Percentiles rank a stretch among this genome's conserved stretches.
These are phyloP conservation scores for Turritopsis rubra DNA, from an alignment of 30 jellyfish, hydroid and myxozoan species.

Conservation along the genomic window DNA sequence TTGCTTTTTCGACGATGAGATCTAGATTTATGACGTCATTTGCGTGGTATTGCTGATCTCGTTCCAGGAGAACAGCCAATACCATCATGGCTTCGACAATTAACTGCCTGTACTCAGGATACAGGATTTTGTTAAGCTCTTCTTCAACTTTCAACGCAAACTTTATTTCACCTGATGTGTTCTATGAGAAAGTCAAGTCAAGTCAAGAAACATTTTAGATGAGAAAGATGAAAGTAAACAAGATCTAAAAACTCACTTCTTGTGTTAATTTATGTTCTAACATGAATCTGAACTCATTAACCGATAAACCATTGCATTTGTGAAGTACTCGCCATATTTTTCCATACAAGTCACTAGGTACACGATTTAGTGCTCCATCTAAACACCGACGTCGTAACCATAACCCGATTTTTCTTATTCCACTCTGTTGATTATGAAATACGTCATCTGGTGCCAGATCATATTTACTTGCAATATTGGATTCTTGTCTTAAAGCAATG, in stretches of 20 bases:
- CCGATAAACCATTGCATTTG: conserved; percentile 33
- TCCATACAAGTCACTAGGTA: conserved; percentile 72
- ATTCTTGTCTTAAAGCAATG: not conserved
- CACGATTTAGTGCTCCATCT: conserved; percentile 97
- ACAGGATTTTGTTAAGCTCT: conserved; percentile 73
- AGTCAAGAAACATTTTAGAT: not conserved
- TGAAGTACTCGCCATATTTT: conserved; percentile 81
- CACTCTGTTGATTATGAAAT: not conserved
- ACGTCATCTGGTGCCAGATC: not conserved
- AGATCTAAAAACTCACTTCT: conserved; percentile 5
- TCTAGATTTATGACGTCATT: conserved; percentile 55
- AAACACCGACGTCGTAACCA: conserved; percentile 98
- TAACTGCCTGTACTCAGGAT: conserved; percentile 95
- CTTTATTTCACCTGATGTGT: conserved; percentile 95
- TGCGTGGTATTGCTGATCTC: conserved; percentile 32
- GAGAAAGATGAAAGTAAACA: not conserved
- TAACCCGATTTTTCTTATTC: conserved; percentile 58
- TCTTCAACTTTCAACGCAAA: conserved; percentile 85
- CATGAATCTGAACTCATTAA: conserved; percentile 9
- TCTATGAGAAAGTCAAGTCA: conserved; percentile 29
- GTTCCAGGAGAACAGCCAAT: conserved; percentile 55
- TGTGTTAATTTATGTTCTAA: conserved; percentile 30
- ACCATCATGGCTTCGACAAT: conserved; percentile 92
- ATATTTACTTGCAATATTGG: not conserved
- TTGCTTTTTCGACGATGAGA: conserved; percentile 62